These are phyloP conservation scores for Dromiciops gliroides DNA, from an alignment of 2,113 vertebrate genomes.

Conservation along the genomic window DNA sequence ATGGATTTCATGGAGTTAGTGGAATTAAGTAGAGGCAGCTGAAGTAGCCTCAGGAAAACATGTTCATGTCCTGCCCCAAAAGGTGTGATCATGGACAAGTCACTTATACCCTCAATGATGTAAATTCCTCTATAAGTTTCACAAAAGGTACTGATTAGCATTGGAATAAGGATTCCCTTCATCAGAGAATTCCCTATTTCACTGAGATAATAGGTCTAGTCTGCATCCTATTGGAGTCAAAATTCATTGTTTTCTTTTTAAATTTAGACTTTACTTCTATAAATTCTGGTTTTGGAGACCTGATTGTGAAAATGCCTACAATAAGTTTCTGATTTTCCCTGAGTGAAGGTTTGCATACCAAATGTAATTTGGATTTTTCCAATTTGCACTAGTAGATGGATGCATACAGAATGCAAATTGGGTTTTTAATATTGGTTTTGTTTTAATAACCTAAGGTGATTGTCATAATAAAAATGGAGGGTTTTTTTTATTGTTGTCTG, in stretches of 20 bases:
- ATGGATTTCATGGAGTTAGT: neutral
- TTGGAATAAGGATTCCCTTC: neutral
- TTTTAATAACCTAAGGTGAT: slow-evolving; percentile 55
- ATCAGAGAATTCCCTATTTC: neutral
- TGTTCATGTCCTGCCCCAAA: too few relatives aligned
- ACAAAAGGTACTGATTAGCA: neutral
- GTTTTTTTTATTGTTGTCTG: slow-evolving; percentile 23
- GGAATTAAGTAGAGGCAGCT: neutral
- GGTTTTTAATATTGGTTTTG: slow-evolving; percentile 55
- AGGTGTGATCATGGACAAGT: too few relatives aligned
- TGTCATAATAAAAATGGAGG: slow-evolving; percentile 30
- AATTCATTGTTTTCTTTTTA: slow-evolving; percentile 27
- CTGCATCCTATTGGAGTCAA: neutral
- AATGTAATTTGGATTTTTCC: slow-evolving; percentile 52
- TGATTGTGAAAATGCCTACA: slow-evolving; percentile 10
- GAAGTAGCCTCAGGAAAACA: neutral
- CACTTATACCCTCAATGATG: too few relatives aligned
- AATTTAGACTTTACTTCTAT: neutral
- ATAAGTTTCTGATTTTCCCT: slow-evolving; percentile 52
- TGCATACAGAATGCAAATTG: slow-evolving; percentile 44
- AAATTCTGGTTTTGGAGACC: slow-evolving; percentile 17
- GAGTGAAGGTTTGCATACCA: slow-evolving; percentile 24
- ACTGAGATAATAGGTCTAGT: neutral
- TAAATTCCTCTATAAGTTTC: neutral
- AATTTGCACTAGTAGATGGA: slow-evolving; percentile 25